Conservation (phyloP, 2,113 vertebrate genomes). For the Nettapus auritus region DNA sequence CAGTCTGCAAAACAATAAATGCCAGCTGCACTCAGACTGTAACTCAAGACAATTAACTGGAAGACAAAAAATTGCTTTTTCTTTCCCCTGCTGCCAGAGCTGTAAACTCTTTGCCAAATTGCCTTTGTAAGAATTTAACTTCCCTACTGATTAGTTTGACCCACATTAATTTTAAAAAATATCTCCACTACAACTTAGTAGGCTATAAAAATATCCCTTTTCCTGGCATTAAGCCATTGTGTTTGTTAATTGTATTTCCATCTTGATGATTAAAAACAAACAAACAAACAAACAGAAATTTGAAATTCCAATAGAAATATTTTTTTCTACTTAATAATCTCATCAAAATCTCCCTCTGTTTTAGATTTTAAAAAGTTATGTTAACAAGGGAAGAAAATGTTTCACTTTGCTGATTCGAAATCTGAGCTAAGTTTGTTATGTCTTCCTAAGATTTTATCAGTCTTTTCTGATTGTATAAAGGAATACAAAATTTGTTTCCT, state of each 20-base stretch:
- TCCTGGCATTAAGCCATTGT: not conserved
- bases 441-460: not conserved
- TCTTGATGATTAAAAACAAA: not conserved
- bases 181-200: not conserved
- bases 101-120: conserved; percentile 53
- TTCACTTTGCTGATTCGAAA: not conserved
- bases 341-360: not conserved
- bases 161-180: conserved; percentile 58
- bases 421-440: not conserved
- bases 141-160: conserved; percentile 47
- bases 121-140: conserved; percentile 58
- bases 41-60: conserved; percentile 54
- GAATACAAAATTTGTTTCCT: not conserved
- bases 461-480: not conserved
- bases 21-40: not conserved
- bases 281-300: not conserved
- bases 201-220: not conserved
- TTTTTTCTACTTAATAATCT: not conserved
- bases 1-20: conserved; percentile 37
- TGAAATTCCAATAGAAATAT: not conserved
- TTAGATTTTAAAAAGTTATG: not conserved
- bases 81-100: conserved; percentile 19
- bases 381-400: not conserved
- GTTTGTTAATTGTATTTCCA: not conserved
- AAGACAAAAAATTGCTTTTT: conserved; percentile 40